Evolutionary conservation across 2,888 invertebrate species (phyloP).

Genomic region (Flabesymbios commensalis): DNA sequence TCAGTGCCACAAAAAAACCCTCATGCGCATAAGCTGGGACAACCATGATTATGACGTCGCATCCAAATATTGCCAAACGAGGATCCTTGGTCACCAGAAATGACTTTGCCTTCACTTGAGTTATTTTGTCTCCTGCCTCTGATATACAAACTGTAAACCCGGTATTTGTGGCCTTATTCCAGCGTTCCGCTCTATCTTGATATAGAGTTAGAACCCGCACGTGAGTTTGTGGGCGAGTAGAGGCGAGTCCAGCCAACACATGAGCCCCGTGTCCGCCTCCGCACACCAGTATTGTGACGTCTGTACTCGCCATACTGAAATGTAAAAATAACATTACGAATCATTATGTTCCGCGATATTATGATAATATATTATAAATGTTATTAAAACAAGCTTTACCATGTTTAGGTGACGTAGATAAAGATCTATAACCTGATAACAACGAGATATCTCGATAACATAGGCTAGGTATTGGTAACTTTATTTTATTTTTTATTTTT

Average conservation of each 20-base stretch:
- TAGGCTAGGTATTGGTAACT: no score
- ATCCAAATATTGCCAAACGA: constrained; percentile 35
- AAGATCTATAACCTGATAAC: no score
- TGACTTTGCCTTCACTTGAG: constrained; percentile 14
- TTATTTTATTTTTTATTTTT: no score
- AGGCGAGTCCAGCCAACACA: constrained; percentile 40
- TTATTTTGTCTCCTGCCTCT: not conserved
- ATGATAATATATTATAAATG: no score
- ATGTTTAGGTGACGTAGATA: no score
- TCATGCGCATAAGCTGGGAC: constrained; percentile 51
- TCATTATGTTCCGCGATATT: no score
- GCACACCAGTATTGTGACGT: constrained; percentile 23
- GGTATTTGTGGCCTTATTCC: constrained; percentile 6
- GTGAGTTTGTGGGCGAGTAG: constrained; percentile 35
- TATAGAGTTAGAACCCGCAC: constrained; percentile 43
- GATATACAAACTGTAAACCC: constrained; percentile 7
- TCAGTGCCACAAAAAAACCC: constrained; percentile 41
- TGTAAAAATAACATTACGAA: no score
- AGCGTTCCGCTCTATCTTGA: constrained; percentile 43
- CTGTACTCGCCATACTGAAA: no score
- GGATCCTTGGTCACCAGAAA: constrained; percentile 38
- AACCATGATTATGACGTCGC: constrained; percentile 41
- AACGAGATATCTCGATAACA: no score
- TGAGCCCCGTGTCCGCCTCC: constrained; percentile 53
- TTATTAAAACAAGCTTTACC: no score